phyloP scores from a whole-genome alignment of 2,797 vertebrate genomes.

The Phyllotis vaccarum region DNA sequence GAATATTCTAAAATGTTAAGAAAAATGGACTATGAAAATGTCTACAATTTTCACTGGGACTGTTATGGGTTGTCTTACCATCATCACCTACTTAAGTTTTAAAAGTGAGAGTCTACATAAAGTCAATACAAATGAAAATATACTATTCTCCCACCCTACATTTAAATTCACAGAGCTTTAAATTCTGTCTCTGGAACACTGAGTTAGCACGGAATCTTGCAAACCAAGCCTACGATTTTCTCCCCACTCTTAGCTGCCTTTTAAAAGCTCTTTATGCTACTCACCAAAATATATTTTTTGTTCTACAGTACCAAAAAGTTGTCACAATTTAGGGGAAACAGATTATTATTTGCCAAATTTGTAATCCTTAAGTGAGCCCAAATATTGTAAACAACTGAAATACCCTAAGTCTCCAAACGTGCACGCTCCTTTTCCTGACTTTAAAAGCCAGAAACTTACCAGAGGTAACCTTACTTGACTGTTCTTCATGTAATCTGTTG shows the following conservation, averaged over 20 bases:
- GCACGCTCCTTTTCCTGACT: neutral
- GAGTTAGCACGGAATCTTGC: neutral
- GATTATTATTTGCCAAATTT: neutral
- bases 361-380: neutral
- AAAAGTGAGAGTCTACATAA: neutral
- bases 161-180: neutral
- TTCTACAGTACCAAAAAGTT: neutral
- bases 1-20: neutral
- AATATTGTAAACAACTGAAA: neutral
- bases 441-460: slow-evolving; percentile 85
- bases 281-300: neutral
- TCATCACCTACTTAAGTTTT: neutral
- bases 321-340: neutral
- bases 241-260: neutral
- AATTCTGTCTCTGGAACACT: slow-evolving; percentile 32
- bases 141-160: neutral
- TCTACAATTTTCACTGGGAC: neutral
- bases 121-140: slow-evolving; percentile 19
- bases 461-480: slow-evolving; percentile 88
- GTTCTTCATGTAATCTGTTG: slow-evolving; percentile 86
- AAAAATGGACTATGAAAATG: slow-evolving; percentile 3
- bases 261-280: neutral
- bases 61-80: neutral
- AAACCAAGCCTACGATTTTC: neutral
- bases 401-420: neutral